Evolutionary conservation across 92 coral and sea anemone species (phyloP), one percentile per base, ranked within the genome.

Genomic region (Phenganax stokvisi): DNA sequence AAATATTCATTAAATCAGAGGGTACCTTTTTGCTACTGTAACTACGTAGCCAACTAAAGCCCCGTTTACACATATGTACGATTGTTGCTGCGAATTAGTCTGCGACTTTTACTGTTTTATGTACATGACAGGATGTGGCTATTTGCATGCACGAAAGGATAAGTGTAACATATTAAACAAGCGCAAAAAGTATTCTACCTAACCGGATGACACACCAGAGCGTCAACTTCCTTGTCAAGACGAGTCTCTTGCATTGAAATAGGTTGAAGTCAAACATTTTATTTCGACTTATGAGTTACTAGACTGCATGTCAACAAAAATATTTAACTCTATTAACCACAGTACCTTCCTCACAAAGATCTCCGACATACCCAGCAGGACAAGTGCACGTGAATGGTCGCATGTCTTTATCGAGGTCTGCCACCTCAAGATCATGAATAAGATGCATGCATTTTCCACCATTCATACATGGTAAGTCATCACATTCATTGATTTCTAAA

Each of bases 401-500:
- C 12, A 31, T 17, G 10, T 51, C 20, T 3, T 57, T 37, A 53
- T 79, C 61, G n/a, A 79, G 61, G 60, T 79, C 62, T 0, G 83
- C 13, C 83, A 51, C 56, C 0, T 65, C 51, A 52, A 79, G 74
- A 54, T 79, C 83, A 29, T 79, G 83, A 29, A 79, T 79, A 37
- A 37, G 83, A 51, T 79, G 72, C 0, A 79, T 74, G 51, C 83
- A 79, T 79, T 79, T 79, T 10, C 83, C 83, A 30, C 83, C 83
- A 55, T 75, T 75, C 16, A 54, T 0, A 29, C 80, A 75, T 0
- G 80, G 80, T 56, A 55, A 59, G 12, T 59, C 31, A 65, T 75
- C 67, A 13, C 80, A 75, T 55, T 75, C 80, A 11, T 75, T 75
- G 80, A 75, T 75, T 75, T 75, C 80, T 75, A 31, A 57, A 44